Base-by-base conservation (phyloP, 2,888 invertebrate genomes). In the Eupithecia vulgata region DNA sequence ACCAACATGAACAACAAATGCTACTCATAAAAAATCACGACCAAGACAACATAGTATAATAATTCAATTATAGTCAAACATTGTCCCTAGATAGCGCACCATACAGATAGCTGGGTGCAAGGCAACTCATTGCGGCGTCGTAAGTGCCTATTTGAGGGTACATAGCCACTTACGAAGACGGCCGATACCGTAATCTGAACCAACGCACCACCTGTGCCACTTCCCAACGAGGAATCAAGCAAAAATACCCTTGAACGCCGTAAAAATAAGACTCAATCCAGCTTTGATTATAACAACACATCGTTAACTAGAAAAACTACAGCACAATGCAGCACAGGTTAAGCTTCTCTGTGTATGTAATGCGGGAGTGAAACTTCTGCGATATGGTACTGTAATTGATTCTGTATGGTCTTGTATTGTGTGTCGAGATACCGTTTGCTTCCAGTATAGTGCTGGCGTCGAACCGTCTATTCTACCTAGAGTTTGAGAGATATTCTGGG, bases 141-240 rank as follows among this genome's bases (percentile, higher is more conserved):
- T 91, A 92, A 93, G 89, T 91, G 90, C 90, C 92, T 91, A 91
- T 93, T 91, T 88, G 88, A 89, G 85, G 89, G 87, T 88, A 87
- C 88, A 88, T 88, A 91, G 89, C 88, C 87, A 88, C 90, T 88
- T 89, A 90, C 84, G 87, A 66, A 84, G 85, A 87, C 72, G 85
- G 81, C 89, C 88, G 92, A 93, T 93, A 92, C 86, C 90, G 87
- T 90, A 91, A 93, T 92, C 91, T 91, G 86, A 89, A 89, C 88
- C 87, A 88, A 88, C 88, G 87, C 62, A n/a, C n/a, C 35, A 59
- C 62, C 71, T 71, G 61, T 64, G 52, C 42, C 45, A 74, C 74
- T 66, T 25, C 10, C 37, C 21, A 21, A 40, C n/a, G 21, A 8
- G 34, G 37, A 65, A 21, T 21, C 40, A 42, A 42, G 40, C n/a